phyloP scores from a whole-genome alignment of 2,797 vertebrate species.

The Megaceryle alcyon region DNA sequence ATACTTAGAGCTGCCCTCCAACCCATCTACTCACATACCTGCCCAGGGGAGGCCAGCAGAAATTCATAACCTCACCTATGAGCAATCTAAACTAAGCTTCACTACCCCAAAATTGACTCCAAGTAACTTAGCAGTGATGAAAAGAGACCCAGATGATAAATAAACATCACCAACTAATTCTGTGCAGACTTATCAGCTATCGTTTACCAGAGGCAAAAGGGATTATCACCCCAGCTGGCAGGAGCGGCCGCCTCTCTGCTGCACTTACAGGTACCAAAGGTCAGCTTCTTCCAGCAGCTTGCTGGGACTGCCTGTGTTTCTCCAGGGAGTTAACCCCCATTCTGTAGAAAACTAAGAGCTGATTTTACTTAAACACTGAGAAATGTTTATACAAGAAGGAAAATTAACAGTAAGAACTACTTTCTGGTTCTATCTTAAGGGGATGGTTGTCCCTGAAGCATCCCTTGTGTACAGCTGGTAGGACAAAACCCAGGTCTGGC shows the following conservation, averaged over 20 bases:
- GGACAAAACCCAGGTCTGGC: background rate
- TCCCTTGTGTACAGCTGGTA: background rate
- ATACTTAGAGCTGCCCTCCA: background rate
- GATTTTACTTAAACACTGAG: conserved; percentile 11
- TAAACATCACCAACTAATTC: conserved; percentile 61
- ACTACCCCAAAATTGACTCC: background rate
- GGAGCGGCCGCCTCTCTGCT: conserved; percentile 72
- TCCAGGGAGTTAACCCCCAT: conserved; percentile 47
- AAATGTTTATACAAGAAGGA: background rate
- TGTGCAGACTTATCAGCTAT: conserved; percentile 74
- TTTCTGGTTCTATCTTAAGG: conserved; percentile 13
- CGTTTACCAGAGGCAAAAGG: conserved; percentile 76
- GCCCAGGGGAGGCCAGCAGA: background rate
- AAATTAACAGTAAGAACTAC: background rate
- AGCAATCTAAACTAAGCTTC: background rate
- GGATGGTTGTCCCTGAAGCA: background rate
- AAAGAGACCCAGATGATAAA: conserved; percentile 50
- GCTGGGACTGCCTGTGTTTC: background rate
- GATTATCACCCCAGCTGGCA: conserved; percentile 83
- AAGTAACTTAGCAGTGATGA: conserved; percentile 6
- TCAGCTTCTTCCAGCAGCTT: conserved; percentile 82
- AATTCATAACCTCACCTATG: background rate
- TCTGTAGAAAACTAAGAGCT: conserved; percentile 40
- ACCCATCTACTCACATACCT: background rate
- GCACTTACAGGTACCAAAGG: conserved; percentile 86